Conservation (phyloP, 1,140 invertebrate genomes). For the Neocloeon triangulifer region DNA sequence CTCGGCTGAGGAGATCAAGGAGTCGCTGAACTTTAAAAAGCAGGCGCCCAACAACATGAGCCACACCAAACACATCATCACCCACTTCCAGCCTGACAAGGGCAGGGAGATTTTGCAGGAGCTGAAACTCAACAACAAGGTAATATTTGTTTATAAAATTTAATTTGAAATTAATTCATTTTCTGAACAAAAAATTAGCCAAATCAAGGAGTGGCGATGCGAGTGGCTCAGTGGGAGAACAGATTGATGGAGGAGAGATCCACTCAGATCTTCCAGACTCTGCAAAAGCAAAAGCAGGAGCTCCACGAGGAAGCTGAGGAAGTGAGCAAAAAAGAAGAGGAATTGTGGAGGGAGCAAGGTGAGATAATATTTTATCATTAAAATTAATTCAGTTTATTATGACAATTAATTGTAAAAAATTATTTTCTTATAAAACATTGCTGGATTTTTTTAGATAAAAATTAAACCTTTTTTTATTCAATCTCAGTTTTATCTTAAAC, state of each 20-base stretch:
- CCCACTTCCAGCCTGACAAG: too few relatives aligned
- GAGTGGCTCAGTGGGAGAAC: constrained; percentile 34
- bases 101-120: constrained; percentile 28
- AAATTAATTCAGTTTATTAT: not conserved
- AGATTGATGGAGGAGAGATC: constrained; percentile 31
- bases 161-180: too few relatives aligned
- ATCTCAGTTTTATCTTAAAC: too few relatives aligned
- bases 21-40: too few relatives aligned
- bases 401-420: not conserved
- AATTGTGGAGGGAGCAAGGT: constrained; percentile 37
- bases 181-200: too few relatives aligned
- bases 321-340: constrained; percentile 25
- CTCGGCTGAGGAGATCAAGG: too few relatives aligned
- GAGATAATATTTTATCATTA: too few relatives aligned
- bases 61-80: too few relatives aligned
- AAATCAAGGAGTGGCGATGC: constrained; percentile 19
- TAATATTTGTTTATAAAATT: too few relatives aligned
- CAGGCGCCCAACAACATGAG: too few relatives aligned
- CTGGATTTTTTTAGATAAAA: too few relatives aligned
- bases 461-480: too few relatives aligned
- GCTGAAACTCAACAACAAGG: constrained; percentile 18
- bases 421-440: not conserved
- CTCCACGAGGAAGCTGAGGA: constrained; percentile 28
- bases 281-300: constrained; percentile 23
- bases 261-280: constrained; percentile 25